Evolutionary conservation across 1,140 invertebrate species (phyloP).

Genomic region (Adelges cooleyi): DNA sequence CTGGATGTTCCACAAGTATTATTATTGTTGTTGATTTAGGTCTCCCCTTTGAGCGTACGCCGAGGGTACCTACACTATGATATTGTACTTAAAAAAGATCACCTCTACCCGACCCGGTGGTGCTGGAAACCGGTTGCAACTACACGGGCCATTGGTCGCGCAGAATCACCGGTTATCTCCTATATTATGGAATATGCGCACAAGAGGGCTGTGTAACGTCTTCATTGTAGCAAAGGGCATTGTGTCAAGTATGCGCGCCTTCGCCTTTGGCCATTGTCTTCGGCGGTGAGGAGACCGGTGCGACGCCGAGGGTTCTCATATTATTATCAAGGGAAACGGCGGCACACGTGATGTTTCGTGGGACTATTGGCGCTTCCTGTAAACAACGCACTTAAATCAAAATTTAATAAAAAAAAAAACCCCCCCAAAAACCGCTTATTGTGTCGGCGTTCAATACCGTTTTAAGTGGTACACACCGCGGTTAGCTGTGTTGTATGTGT

Average conservation of each 20-base stretch:
- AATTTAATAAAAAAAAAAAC: no score
- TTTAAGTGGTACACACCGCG: no score
- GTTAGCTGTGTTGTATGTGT: no score
- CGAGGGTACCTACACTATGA: background rate
- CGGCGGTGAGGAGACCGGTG: background rate
- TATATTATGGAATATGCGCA: no score
- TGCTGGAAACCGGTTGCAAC: background rate
- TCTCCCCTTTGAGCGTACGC: background rate
- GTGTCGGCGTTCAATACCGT: no score
- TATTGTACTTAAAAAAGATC: background rate
- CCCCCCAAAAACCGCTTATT: no score
- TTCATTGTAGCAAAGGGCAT: background rate
- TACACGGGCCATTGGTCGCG: conserved; percentile 12
- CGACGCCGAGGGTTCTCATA: no score
- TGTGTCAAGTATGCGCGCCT: background rate
- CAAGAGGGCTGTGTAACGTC: background rate
- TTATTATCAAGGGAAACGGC: no score
- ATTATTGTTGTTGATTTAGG: conserved; percentile 3
- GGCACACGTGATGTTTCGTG: no score
- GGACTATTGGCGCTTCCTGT: no score
- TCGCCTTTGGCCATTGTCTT: background rate
- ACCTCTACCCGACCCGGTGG: background rate
- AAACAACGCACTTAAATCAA: no score
- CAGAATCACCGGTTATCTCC: background rate
- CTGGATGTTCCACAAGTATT: no score